Evolutionary conservation across 2,888 invertebrate genomes (phyloP).

Genomic region (Aporophyla nigra): DNA sequence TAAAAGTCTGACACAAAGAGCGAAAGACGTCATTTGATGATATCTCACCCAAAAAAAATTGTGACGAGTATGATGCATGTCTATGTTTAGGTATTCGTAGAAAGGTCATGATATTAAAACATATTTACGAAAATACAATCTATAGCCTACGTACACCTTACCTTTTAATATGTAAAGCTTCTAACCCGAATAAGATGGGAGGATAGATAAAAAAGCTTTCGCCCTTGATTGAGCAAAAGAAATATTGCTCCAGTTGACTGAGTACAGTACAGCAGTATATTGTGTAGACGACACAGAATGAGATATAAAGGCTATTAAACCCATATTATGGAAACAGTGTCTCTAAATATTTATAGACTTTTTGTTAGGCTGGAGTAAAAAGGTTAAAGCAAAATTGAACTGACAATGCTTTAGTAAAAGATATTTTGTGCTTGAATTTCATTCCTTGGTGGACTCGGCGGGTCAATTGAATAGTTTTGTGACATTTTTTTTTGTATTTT

Average conservation of each 20-base stretch:
- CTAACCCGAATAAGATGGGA: constrained; percentile 28
- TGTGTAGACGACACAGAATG: constrained; percentile 61
- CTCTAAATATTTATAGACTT: constrained; percentile 67
- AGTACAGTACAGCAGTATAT: constrained; percentile 64
- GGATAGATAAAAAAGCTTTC: constrained; percentile 32
- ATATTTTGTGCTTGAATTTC: constrained; percentile 24
- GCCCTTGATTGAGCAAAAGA: constrained; percentile 61
- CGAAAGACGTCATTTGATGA: no score
- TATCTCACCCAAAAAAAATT: neutral
- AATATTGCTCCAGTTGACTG: constrained; percentile 64
- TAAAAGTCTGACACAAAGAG: no score
- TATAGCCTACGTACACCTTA: no score
- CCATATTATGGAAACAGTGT: constrained; percentile 54
- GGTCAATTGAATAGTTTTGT: neutral
- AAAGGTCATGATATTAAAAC: neutral
- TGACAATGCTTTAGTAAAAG: constrained; percentile 34
- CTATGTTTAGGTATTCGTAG: no score
- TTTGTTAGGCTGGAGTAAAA: constrained; percentile 41
- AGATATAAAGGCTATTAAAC: constrained; percentile 64
- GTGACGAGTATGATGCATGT: neutral
- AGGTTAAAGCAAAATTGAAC: constrained; percentile 49
- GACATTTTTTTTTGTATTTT: neutral
- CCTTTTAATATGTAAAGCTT: constrained; percentile 24
- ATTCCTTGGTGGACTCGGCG: neutral
- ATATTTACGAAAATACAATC: no score